Percentiles rank a stretch among this genome's conserved stretches.
Conservation (phyloP, 1,140 invertebrate genomes). For the Nasonia vitripennis region DNA sequence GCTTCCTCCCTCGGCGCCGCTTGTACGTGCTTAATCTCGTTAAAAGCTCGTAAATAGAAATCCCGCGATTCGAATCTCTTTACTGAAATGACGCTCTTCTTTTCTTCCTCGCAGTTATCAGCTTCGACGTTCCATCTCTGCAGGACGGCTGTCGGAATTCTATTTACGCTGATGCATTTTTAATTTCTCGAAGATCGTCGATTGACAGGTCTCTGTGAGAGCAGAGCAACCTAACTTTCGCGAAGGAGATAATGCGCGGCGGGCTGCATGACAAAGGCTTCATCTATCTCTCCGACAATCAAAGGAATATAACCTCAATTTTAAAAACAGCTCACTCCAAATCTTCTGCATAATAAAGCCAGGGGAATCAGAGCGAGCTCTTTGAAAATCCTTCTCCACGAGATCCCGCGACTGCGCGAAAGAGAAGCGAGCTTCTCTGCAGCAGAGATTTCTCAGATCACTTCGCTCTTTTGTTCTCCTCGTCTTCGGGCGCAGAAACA, state of each 20-base stretch:
- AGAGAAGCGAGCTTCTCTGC: background rate
- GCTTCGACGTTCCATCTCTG: background rate
- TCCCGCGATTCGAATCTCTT: constrained; percentile 17
- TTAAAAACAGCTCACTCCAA: background rate
- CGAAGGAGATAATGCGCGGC: no score
- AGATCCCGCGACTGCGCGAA: background rate
- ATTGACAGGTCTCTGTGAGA: no score
- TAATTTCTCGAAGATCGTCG: background rate
- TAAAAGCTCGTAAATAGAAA: constrained; percentile 41
- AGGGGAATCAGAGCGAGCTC: background rate
- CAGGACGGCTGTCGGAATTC: no score
- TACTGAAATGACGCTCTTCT: background rate
- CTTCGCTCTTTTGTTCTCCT: background rate
- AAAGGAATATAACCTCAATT: background rate
- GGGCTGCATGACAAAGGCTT: no score
- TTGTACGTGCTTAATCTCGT: constrained; percentile 38
- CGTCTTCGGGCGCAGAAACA: background rate
- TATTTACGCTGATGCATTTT: background rate
- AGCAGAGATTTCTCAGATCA: background rate
- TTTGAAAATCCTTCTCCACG: background rate
- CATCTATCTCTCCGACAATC: no score
- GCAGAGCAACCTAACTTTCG: no score
- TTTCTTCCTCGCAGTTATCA: background rate
- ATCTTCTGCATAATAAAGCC: background rate
- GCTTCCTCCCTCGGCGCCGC: background rate